Conservation (phyloP, 2,113 vertebrate species). For the Heterochromis multidens region DNA sequence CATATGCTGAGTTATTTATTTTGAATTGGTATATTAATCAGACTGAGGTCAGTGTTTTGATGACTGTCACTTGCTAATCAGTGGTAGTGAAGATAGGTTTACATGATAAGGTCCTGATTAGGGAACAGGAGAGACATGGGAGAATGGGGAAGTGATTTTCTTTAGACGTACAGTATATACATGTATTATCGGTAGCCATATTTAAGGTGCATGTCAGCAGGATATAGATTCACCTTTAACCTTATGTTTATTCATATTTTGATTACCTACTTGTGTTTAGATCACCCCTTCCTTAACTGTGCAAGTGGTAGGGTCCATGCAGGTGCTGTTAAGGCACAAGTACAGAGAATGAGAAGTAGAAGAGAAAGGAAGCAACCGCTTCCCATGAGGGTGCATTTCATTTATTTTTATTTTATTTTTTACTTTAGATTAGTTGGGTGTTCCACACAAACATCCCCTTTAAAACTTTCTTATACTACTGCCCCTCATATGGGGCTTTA, state of each 20-base stretch:
- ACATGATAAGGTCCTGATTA: background rate
- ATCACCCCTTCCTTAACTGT: background rate
- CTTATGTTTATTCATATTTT: background rate
- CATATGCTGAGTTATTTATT: background rate
- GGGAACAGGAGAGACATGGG: background rate
- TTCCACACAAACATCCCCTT: background rate
- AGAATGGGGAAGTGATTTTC: background rate
- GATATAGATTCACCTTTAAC: background rate
- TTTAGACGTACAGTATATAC: background rate
- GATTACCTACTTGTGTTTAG: background rate
- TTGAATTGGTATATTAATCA: background rate
- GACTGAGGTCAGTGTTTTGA: background rate
- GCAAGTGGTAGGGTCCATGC: background rate
- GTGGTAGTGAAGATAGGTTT: background rate
- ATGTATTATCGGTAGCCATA: background rate
- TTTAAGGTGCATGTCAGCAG: background rate
- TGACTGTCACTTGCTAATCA: background rate
- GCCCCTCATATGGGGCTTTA: background rate
- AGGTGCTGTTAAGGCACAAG: background rate
- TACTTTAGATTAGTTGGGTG: background rate
- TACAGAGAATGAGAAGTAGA: background rate
- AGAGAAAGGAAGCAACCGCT: background rate
- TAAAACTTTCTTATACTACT: background rate
- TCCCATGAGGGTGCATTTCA: background rate
- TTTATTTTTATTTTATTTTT: background rate